These are phyloP conservation scores for Bursaphelenchus okinawaensis DNA, from an alignment of 2,888 invertebrate species.

Conservation along the genomic window DNA sequence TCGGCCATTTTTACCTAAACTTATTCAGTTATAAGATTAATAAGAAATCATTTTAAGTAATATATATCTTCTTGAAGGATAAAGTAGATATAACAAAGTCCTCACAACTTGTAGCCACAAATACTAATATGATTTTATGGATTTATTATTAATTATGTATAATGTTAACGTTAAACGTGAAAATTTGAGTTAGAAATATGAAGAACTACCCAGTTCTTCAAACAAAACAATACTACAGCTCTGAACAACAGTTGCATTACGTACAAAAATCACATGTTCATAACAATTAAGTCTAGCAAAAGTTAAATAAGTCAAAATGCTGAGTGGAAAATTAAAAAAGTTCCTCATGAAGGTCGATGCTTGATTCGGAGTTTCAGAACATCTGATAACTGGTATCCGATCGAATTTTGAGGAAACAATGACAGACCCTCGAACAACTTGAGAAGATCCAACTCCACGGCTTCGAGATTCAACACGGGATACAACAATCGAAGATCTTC, in stretches of 20 bases:
- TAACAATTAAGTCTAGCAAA: not conserved
- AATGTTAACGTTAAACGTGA: not conserved
- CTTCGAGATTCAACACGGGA: conserved; percentile 7
- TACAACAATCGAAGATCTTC: not conserved
- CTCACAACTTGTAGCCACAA: too few relatives aligned
- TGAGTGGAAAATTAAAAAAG: not conserved
- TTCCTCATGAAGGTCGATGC: conserved; percentile 9
- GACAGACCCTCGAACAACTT: not conserved
- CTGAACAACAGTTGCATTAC: too few relatives aligned
- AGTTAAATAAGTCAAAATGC: not conserved
- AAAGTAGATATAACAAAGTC: too few relatives aligned
- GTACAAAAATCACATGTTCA: not conserved
- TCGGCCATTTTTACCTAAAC: conserved; percentile 45
- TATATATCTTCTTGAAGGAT: too few relatives aligned
- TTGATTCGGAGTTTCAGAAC: conserved; percentile 8
- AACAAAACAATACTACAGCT: not conserved
- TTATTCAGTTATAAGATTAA: too few relatives aligned
- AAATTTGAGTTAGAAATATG: not conserved
- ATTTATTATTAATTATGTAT: too few relatives aligned
- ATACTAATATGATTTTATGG: too few relatives aligned
- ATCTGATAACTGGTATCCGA: not conserved
- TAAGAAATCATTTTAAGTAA: too few relatives aligned
- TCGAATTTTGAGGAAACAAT: conserved; percentile 5
- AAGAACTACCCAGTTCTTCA: not conserved
- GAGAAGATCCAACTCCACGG: conserved; percentile 10